Percentiles rank a stretch among this genome's conserved stretches.
Evolutionary conservation across 1,140 invertebrate species (phyloP).

Genomic region (Mamestra configurata): DNA sequence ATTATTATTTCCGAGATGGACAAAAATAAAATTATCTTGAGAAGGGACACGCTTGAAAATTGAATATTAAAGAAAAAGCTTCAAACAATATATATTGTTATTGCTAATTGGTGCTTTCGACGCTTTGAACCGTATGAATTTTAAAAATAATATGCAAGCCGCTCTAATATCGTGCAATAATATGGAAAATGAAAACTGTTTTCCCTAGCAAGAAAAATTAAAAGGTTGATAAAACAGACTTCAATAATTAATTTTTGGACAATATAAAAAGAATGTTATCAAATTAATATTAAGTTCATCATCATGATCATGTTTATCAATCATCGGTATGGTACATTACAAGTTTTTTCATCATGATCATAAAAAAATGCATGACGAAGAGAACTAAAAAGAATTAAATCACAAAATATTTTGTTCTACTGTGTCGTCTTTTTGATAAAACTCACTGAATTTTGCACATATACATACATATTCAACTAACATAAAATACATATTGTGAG

Average conservation of each 20-base stretch:
- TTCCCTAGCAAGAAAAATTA: background rate
- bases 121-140: slow-evolving; percentile 36
- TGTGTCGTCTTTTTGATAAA: slow-evolving; percentile 32
- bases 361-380: slow-evolving; percentile 6
- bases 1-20: background rate
- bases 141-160: background rate
- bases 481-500: slow-evolving; percentile 36
- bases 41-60: slow-evolving; percentile 1
- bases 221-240: too few species aligned
- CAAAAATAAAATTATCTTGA: background rate
- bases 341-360: background rate
- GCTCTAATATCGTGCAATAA: background rate
- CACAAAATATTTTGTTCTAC: slow-evolving; percentile 1
- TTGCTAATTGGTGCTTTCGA: slow-evolving; percentile 43
- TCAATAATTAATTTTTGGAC: too few species aligned
- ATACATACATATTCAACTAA: slow-evolving; percentile 16
- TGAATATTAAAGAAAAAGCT: slow-evolving; percentile 22
- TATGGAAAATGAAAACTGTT: background rate
- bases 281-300: too few species aligned
- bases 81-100: slow-evolving; percentile 5
- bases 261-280: background rate
- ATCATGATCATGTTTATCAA: background rate
- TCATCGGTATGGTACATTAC: background rate
- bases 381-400: background rate
- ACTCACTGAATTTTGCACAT: slow-evolving; percentile 43